Percentiles rank a stretch among this genome's conserved stretches.
Conservation (phyloP, 2,888 invertebrate genomes). For the Parelbella ahira region DNA sequence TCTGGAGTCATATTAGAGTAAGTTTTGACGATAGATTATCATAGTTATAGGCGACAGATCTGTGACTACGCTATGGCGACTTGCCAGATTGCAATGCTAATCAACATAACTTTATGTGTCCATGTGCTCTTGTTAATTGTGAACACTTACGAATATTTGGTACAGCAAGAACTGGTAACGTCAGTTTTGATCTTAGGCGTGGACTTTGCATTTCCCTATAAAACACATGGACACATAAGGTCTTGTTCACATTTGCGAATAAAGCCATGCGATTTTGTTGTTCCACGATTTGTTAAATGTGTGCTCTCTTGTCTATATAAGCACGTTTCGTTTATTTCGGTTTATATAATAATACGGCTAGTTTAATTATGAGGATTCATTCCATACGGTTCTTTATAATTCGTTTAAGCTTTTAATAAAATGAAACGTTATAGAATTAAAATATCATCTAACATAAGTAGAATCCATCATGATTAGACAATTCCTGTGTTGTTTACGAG, state of each 20-base stretch:
- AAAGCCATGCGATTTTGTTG: constrained; percentile 28
- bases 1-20: constrained; percentile 41
- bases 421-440: too few relatives aligned
- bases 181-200: too few relatives aligned
- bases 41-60: constrained; percentile 71
- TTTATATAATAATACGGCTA: too few relatives aligned
- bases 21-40: constrained; percentile 63
- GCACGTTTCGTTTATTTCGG: too few relatives aligned
- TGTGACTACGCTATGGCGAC: constrained; percentile 69
- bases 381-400: too few relatives aligned
- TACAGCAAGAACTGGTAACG: too few relatives aligned
- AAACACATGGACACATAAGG: constrained; percentile 24
- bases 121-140: constrained; percentile 42
- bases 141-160: too few relatives aligned
- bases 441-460: background rate
- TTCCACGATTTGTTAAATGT: constrained; percentile 2
- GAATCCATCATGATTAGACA: constrained; percentile 12
- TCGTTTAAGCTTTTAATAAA: too few relatives aligned
- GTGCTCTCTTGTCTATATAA: too few relatives aligned
- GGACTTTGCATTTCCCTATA: too few relatives aligned
- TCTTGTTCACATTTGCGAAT: constrained; percentile 18
- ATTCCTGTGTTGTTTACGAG: constrained; percentile 16
- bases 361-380: too few relatives aligned
- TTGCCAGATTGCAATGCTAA: too few relatives aligned
- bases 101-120: constrained; percentile 52